Evolutionary conservation across 2,797 vertebrate species (phyloP).

Genomic region (Myotis findleyi): DNA sequence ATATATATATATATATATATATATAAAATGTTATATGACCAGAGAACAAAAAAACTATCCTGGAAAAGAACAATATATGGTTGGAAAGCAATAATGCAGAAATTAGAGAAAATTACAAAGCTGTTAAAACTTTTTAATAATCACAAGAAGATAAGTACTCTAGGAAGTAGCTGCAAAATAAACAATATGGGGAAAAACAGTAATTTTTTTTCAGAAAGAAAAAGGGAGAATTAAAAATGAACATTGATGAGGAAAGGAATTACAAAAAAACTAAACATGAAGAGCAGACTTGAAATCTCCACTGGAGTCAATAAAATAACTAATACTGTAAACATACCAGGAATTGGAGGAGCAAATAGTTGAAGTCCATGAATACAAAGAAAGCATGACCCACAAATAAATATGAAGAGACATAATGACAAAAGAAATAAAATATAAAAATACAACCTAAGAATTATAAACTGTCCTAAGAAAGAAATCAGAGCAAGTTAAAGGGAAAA

Average conservation of each 20-base stretch:
- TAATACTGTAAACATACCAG: neutral
- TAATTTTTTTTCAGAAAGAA: neutral
- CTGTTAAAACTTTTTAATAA: neutral
- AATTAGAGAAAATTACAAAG: neutral
- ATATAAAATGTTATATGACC: neutral
- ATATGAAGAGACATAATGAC: neutral
- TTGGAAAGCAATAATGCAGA: neutral
- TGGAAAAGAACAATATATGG: neutral
- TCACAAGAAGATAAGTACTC: neutral
- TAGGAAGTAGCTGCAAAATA: neutral
- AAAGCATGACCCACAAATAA: neutral
- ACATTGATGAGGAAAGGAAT: neutral
- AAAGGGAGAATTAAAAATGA: slow-evolving; percentile 20
- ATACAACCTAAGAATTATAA: neutral
- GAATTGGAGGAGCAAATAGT: neutral
- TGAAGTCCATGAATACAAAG: neutral
- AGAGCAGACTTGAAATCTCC: slow-evolving; percentile 12
- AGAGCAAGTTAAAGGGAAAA: neutral
- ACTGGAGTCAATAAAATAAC: neutral
- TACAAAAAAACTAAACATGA: neutral
- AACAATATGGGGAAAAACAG: neutral
- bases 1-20: neutral
- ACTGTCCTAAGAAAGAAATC: neutral
- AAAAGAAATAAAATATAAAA: neutral
- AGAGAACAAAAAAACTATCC: neutral